A percentile compares a stretch with the other conserved stretches of the same genome.
Conservation (phyloP, 2,888 invertebrate species). For the Athalia cordata region DNA sequence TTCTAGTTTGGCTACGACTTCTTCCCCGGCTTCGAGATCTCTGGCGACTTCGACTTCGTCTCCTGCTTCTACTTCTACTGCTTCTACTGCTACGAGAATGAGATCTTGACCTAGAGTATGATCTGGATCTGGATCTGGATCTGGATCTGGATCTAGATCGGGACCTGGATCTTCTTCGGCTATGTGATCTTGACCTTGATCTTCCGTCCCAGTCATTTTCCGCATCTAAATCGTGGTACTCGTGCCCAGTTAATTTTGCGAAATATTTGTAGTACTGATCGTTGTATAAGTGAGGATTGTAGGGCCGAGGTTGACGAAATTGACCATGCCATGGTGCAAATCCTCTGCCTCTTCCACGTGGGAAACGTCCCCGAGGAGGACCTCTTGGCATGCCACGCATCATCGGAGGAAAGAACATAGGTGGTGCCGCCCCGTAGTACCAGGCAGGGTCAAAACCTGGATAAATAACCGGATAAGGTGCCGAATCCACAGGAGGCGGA, state of each 20-base stretch:
- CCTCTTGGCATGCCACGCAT: conserved; percentile 59
- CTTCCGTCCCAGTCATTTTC: conserved; percentile 69
- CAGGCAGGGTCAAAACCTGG: conserved; percentile 62
- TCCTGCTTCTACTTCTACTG: no score
- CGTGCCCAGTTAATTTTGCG: conserved; percentile 77
- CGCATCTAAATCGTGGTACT: conserved; percentile 75
- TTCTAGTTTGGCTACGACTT: conserved; percentile 40
- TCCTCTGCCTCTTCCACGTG: conserved; percentile 54
- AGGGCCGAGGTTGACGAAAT: conserved; percentile 62
- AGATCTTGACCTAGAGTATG: conserved; percentile 46
- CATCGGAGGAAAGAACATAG: conserved; percentile 62
- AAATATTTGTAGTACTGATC: conserved; percentile 78
- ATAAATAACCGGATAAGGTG: conserved; percentile 61
- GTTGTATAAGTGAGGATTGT: conserved; percentile 71
- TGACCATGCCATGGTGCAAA: conserved; percentile 57
- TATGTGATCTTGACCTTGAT: conserved; percentile 64
- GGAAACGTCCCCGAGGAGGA: conserved; percentile 52
- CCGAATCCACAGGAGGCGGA: conserved; percentile 50
- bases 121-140: conserved; percentile 51
- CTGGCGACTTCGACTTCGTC: no score
- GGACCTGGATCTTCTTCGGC: conserved; percentile 52
- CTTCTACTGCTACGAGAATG: no score
- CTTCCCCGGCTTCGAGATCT: no score
- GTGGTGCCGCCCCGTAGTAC: conserved; percentile 66
- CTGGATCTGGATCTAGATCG: conserved; percentile 60